Percentiles rank a stretch among this genome's conserved stretches.
Evolutionary conservation across 2,888 invertebrate genomes (phyloP).

Genomic region (Pammene aurita): DNA sequence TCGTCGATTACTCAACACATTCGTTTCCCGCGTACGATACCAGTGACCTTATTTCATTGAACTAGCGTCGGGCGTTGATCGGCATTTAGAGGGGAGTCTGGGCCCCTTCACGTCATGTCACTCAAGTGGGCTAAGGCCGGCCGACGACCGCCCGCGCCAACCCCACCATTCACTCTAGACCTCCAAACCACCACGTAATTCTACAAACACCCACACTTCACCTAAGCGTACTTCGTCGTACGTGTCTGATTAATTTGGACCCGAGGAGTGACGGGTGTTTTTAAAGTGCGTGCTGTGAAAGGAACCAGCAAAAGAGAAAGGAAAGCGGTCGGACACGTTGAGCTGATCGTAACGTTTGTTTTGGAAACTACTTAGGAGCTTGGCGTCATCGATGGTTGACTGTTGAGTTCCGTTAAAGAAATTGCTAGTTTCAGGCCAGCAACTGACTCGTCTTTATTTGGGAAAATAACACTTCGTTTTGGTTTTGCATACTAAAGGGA

Average conservation of each 20-base stretch:
- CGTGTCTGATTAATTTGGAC: slow-evolving; percentile 54
- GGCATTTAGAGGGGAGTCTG: slow-evolving; percentile 61
- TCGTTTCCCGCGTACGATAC: slow-evolving; percentile 32
- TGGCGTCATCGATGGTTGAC: slow-evolving; percentile 18
- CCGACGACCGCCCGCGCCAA: slow-evolving; percentile 64
- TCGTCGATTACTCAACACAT: slow-evolving; percentile 28
- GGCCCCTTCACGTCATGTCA: slow-evolving; percentile 78
- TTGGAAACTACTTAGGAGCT: slow-evolving; percentile 33
- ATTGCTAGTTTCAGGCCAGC: neutral
- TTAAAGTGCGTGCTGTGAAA: slow-evolving; percentile 59
- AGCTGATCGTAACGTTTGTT: slow-evolving; percentile 30
- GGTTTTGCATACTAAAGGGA: too few species aligned
- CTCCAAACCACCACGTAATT: slow-evolving; percentile 48
- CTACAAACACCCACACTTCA: slow-evolving; percentile 43
- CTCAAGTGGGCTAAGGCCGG: slow-evolving; percentile 80
- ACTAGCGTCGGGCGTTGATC: slow-evolving; percentile 57
- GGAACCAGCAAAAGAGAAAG: slow-evolving; percentile 73
- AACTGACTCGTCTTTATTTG: neutral
- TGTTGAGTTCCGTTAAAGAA: slow-evolving; percentile 10
- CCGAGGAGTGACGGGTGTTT: slow-evolving; percentile 54
- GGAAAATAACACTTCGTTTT: too few species aligned
- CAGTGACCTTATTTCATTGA: slow-evolving; percentile 64
- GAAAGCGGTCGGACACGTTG: slow-evolving; percentile 48
- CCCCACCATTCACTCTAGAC: slow-evolving; percentile 56
- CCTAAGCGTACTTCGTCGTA: slow-evolving; percentile 41